Evolutionary conservation across 2,888 invertebrate genomes (phyloP).

Genomic region (Microplitis manilae): DNA sequence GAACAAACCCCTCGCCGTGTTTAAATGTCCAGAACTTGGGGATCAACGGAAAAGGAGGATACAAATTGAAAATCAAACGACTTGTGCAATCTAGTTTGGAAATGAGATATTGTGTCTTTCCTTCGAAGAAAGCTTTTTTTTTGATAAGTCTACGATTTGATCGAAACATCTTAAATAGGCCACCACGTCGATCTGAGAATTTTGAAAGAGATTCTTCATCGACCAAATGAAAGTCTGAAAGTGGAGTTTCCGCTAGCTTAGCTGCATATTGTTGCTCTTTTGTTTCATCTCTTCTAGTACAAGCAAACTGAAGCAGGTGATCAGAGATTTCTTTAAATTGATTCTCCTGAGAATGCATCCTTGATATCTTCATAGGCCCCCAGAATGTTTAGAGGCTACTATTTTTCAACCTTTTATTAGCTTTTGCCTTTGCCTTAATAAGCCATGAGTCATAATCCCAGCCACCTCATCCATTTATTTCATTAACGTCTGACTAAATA

Average conservation of each 20-base stretch:
- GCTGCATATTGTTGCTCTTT: conserved; percentile 10
- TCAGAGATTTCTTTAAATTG: conserved; percentile 25
- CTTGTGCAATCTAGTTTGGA: too few relatives aligned
- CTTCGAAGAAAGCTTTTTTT: too few relatives aligned
- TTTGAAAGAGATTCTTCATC: conserved; percentile 28
- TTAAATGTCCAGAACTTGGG: too few relatives aligned
- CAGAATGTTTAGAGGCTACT: neutral
- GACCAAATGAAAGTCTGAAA: conserved; percentile 37
- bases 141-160: too few relatives aligned
- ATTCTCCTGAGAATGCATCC: conserved; percentile 21
- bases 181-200: conserved; percentile 22
- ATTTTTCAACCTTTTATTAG: neutral
- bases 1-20: too few relatives aligned
- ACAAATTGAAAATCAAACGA: too few relatives aligned
- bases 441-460: neutral
- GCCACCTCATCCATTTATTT: neutral
- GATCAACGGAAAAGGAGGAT: too few relatives aligned
- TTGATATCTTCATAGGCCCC: neutral
- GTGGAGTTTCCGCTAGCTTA: conserved; percentile 36
- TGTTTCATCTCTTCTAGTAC: conserved; percentile 30
- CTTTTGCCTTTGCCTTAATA: neutral
- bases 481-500: neutral
- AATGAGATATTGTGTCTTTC: too few relatives aligned
- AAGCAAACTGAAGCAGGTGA: conserved; percentile 34
- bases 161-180: neutral